Evolutionary conservation across 1,140 invertebrate species (phyloP).

Genomic region (Cecropterus lyciades): DNA sequence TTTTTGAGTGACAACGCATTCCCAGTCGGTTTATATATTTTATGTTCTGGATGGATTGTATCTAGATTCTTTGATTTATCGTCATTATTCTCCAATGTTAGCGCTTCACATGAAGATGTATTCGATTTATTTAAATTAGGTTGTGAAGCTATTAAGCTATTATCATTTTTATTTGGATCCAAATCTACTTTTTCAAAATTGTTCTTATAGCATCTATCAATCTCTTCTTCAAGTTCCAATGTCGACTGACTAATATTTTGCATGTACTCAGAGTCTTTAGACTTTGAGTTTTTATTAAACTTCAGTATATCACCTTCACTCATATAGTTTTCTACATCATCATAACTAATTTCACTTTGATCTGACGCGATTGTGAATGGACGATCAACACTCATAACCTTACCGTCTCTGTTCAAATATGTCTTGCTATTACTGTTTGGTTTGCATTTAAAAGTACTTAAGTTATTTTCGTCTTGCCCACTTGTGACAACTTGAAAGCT

Average conservation of each 20-base stretch:
- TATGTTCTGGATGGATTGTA: constrained; percentile 89
- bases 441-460: constrained; percentile 78
- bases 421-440: constrained; percentile 80
- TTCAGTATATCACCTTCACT: constrained; percentile 80
- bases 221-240: constrained; percentile 80
- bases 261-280: constrained; percentile 76
- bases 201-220: constrained; percentile 81
- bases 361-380: constrained; percentile 91
- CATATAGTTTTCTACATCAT: constrained; percentile 85
- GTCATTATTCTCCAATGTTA: constrained; percentile 62
- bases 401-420: constrained; percentile 83
- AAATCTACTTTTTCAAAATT: constrained; percentile 76
- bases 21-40: constrained; percentile 88
- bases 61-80: constrained; percentile 73
- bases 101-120: constrained; percentile 80
- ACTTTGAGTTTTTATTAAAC: constrained; percentile 83
- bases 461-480: constrained; percentile 64
- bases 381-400: constrained; percentile 80
- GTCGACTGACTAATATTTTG: constrained; percentile 82
- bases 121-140: constrained; percentile 73
- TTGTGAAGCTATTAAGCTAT: constrained; percentile 55
- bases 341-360: constrained; percentile 85
- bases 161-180: constrained; percentile 71
- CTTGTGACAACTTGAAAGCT: constrained; percentile 88
- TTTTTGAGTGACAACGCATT: constrained; percentile 80